These are phyloP conservation scores for Caenorhabditis becei DNA, from an alignment of 2,888 invertebrate genomes.

Conservation along the genomic window DNA sequence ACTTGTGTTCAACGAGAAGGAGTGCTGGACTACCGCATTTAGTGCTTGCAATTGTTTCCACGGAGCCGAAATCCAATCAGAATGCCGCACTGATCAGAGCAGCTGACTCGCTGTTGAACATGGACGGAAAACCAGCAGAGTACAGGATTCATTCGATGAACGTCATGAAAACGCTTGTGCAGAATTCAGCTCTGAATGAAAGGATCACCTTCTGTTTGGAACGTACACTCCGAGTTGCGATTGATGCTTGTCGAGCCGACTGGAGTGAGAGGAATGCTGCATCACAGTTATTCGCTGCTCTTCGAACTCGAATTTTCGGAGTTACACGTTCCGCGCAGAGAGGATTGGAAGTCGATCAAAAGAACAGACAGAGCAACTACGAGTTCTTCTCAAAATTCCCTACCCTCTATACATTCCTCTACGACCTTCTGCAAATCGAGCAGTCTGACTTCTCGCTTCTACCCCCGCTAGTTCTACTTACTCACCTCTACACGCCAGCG, in stretches of 20 bases:
- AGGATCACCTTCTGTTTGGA: slow-evolving; percentile 81
- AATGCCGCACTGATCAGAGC: slow-evolving; percentile 35
- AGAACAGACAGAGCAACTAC: slow-evolving; percentile 70
- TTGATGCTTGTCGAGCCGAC: slow-evolving; percentile 65
- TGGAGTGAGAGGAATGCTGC: slow-evolving; percentile 77
- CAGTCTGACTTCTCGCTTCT: slow-evolving; percentile 63
- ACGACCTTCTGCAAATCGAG: slow-evolving; percentile 27
- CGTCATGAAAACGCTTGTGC: slow-evolving; percentile 89
- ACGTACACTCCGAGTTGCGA: slow-evolving; percentile 49
- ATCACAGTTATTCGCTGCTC: slow-evolving; percentile 71
- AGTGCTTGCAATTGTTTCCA: slow-evolving; percentile 86
- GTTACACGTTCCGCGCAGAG: slow-evolving; percentile 66
- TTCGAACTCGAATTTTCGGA: slow-evolving; percentile 68
- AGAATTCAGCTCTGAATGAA: slow-evolving; percentile 88
- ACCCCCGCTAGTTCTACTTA: slow-evolving; percentile 69
- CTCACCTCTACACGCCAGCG: slow-evolving; percentile 68
- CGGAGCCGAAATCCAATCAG: slow-evolving; percentile 66
- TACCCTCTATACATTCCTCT: slow-evolving; percentile 29
- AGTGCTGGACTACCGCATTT: slow-evolving; percentile 96
- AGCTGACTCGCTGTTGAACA: slow-evolving; percentile 54
- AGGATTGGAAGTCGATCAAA: slow-evolving; percentile 61
- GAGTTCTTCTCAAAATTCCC: slow-evolving; percentile 76
- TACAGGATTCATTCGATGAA: slow-evolving; percentile 88
- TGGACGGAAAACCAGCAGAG: slow-evolving; percentile 60
- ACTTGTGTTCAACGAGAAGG: slow-evolving; percentile 89